Percentiles rank a stretch among this genome's conserved stretches.
Conservation (phyloP, 2,888 invertebrate species). For the Apodemia mormo region DNA sequence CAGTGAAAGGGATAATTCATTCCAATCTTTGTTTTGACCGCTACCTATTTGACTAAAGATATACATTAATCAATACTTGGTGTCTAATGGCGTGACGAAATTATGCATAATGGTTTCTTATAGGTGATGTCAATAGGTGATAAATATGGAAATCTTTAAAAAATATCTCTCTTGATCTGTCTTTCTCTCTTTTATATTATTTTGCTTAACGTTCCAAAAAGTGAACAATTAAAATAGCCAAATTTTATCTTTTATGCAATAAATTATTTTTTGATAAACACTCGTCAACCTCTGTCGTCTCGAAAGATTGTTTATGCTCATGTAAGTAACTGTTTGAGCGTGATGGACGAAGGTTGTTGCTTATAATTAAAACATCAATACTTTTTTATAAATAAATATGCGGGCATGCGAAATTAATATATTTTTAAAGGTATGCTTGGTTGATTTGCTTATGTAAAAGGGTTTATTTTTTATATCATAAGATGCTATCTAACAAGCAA, state of each 20-base stretch:
- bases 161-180: too few species aligned
- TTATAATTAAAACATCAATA: conserved; percentile 44
- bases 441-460: neutral
- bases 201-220: too few species aligned
- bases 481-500: too few species aligned
- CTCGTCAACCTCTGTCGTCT: conserved; percentile 53
- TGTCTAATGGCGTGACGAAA: too few species aligned
- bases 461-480: neutral
- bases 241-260: conserved; percentile 51
- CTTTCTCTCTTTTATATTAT: too few species aligned
- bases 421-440: neutral
- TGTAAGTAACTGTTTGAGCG: conserved; percentile 61
- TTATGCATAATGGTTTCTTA: too few species aligned
- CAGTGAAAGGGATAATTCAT: too few species aligned
- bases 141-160: too few species aligned
- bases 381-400: conserved; percentile 30
- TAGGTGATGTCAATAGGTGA: too few species aligned
- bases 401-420: conserved; percentile 13
- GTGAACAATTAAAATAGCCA: neutral
- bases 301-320: conserved; percentile 57
- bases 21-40: too few species aligned
- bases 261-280: conserved; percentile 51
- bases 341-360: conserved; percentile 46
- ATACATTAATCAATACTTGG: too few species aligned
- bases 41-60: too few species aligned